phyloP scores from a whole-genome alignment of 2,888 invertebrate genomes.

The Ypsolopha sequella region DNA sequence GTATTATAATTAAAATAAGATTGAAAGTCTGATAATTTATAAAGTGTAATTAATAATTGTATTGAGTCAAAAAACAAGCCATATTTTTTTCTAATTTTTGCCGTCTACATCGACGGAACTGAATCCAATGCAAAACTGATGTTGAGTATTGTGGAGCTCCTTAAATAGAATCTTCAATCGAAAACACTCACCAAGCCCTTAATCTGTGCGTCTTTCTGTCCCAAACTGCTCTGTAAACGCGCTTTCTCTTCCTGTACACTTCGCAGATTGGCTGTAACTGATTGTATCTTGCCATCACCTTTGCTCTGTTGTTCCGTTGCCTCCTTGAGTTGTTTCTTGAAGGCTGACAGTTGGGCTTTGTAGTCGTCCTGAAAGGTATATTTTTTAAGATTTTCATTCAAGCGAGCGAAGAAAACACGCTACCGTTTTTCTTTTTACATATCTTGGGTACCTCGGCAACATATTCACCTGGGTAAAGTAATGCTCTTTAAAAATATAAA shows the following conservation, averaged over 20 bases:
- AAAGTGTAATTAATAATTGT: too few relatives aligned
- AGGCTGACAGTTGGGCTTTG: constrained; percentile 78
- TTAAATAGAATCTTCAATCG: too few relatives aligned
- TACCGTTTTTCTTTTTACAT: neutral
- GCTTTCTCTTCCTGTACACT: constrained; percentile 83
- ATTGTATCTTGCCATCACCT: constrained; percentile 81
- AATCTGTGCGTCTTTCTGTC: constrained; percentile 79
- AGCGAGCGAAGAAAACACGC: neutral
- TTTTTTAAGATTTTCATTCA: neutral
- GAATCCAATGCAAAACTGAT: too few relatives aligned
- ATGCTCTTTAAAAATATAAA: too few relatives aligned
- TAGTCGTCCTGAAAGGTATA: constrained; percentile 77
- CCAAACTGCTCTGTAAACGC: constrained; percentile 76
- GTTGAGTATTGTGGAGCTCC: too few relatives aligned
- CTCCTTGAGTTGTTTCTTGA: constrained; percentile 86
- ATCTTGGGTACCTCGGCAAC: too few relatives aligned
- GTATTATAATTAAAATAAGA: too few relatives aligned
- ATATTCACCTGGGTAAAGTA: too few relatives aligned
- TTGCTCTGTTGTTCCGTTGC: constrained; percentile 82
- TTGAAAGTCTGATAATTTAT: too few relatives aligned
- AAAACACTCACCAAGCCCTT: constrained; percentile 70
- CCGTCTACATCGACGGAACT: too few relatives aligned
- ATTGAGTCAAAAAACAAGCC: too few relatives aligned
- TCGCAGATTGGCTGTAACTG: constrained; percentile 74
- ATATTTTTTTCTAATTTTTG: too few relatives aligned